Evolutionary conservation across 92 coral and sea anemone species (phyloP), one percentile per base, ranked within the genome.

Genomic region (Porites cylindrica): DNA sequence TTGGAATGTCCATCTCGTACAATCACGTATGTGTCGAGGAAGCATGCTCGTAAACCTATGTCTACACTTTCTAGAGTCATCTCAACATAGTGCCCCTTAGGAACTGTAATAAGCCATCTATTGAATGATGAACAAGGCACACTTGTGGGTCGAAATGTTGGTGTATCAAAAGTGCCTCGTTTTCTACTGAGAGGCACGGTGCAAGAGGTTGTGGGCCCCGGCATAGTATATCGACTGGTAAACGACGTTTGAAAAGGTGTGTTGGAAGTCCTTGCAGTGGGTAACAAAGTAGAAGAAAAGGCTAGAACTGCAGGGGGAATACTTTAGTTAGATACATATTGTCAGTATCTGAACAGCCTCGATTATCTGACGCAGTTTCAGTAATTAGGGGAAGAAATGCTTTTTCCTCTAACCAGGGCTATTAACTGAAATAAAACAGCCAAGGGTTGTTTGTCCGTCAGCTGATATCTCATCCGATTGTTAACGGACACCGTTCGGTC

Each of bases 101-200:
- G 85, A 23, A 80, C 85, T 23, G 54, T 80, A 8, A 80, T 80
- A 16, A 19, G 13, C 85, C 85, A 80, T 20, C 56, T 21, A 23
- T 67, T 80, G 75, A n/a, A 14, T 21, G 5, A 0, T 14, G n/a
- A 14, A 17, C 76, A 80, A 26, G 85, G 66, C 5, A 8, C 5
- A 4, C 29, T 18, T 26, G 32, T 63, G 71, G 71, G 78, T 6
- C 53, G 78, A 20, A 74, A 50, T 10, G 78, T 29, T 51, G 38
- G 60, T 16, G 60, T 52, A 47, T 78, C 82, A 20, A 78, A 78
- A 11, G 38, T 78, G 66, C 72, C 82, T 19, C 47, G 10, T 10
- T 63, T n/a, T 13, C 43, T 72, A 11, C 9, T 4, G 13, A 78
- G 71, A 47, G 38, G 53, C 23, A 78, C 2, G 4, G 6, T 8